Evolutionary conservation across 2,113 vertebrate genomes (phyloP).

Genomic region (Brevimyrus niger): DNA sequence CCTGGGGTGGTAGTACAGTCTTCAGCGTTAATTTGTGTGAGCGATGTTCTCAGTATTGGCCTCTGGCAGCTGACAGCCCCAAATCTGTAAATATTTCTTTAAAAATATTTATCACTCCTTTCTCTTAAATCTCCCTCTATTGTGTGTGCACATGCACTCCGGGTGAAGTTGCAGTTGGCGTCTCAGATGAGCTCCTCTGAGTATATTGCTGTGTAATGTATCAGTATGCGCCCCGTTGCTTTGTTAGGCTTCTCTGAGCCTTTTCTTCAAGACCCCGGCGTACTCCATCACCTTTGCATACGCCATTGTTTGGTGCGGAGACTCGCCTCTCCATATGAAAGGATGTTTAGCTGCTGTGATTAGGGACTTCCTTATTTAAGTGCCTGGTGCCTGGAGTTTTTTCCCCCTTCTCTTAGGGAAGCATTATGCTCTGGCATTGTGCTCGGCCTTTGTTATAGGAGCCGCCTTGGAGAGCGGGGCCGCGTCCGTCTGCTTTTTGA

Average conservation of each 20-base stretch:
- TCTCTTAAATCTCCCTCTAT: neutral
- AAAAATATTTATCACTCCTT: neutral
- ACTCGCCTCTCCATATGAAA: neutral
- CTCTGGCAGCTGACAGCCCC: neutral
- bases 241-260: neutral
- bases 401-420: neutral
- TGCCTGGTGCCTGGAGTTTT: slow-evolving; percentile 36
- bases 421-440: slow-evolving; percentile 44
- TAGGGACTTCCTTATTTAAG: slow-evolving; percentile 48
- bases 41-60: neutral
- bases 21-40: neutral
- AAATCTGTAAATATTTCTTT: neutral
- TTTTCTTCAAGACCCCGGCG: neutral
- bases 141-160: neutral
- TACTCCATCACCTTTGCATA: neutral
- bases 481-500: slow-evolving; percentile 41
- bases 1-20: neutral
- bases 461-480: slow-evolving; percentile 41
- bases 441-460: slow-evolving; percentile 50
- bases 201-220: neutral
- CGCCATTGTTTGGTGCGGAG: neutral
- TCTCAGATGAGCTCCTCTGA: neutral
- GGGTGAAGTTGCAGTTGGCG: neutral
- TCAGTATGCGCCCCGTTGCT: neutral
- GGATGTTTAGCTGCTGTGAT: slow-evolving; percentile 33